Evolutionary conservation across 1,140 invertebrate species (phyloP).

Genomic region (Drosophila leontia): DNA sequence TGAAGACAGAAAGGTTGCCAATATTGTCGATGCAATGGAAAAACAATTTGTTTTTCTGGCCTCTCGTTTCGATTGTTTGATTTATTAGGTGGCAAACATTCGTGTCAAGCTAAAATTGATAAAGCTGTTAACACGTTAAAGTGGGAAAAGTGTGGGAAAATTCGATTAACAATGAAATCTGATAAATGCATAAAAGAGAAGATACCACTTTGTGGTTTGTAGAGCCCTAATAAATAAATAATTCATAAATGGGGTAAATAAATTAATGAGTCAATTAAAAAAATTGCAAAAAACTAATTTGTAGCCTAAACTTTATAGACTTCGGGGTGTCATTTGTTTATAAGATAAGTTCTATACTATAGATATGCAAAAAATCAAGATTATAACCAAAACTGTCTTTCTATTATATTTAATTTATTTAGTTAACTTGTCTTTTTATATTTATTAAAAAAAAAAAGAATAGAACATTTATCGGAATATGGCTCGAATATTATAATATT

Average conservation of each 20-base stretch:
- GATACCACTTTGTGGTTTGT: neutral
- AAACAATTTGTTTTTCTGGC: conserved; percentile 23
- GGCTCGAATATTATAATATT: too few species aligned
- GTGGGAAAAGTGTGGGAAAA: neutral
- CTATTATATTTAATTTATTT: too few species aligned
- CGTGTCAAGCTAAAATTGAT: conserved; percentile 24
- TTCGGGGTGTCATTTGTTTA: too few species aligned
- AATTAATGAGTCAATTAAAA: neutral
- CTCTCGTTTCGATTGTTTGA: conserved; percentile 35
- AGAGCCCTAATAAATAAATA: too few species aligned
- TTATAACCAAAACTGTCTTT: too few species aligned
- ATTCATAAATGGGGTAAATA: neutral
- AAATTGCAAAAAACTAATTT: too few species aligned
- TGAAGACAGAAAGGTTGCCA: conserved; percentile 45
- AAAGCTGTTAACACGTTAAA: conserved; percentile 8
- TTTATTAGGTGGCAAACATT: conserved; percentile 35
- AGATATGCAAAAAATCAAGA: too few species aligned
- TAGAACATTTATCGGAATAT: too few species aligned
- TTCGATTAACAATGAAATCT: neutral
- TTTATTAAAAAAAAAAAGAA: too few species aligned
- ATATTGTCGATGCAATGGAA: conserved; percentile 35
- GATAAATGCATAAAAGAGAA: neutral
- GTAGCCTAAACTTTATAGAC: too few species aligned
- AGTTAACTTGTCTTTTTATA: too few species aligned
- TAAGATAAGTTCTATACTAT: too few species aligned